Conservation (phyloP, 2,888 invertebrate species). For the Orthosia gracilis region DNA sequence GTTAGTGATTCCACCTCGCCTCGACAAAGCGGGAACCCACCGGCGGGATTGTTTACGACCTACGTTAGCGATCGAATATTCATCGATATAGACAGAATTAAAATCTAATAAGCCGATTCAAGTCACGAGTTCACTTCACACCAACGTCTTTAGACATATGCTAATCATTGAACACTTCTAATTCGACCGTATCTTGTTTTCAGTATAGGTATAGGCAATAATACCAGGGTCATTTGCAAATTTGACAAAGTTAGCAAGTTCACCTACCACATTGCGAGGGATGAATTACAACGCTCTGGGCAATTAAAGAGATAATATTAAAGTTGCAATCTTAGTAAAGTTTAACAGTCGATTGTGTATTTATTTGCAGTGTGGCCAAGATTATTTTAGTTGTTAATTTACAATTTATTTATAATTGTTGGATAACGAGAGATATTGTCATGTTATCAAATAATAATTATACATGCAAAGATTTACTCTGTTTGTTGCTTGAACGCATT, state of each 20-base stretch:
- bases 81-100: slow-evolving; percentile 12
- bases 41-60: not conserved
- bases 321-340: slow-evolving; percentile 65
- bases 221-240: slow-evolving; percentile 60
- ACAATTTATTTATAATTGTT: too few relatives aligned
- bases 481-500: not conserved
- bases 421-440: not conserved
- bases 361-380: slow-evolving; percentile 22
- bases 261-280: slow-evolving; percentile 62
- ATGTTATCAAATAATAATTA: not conserved
- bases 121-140: slow-evolving; percentile 34
- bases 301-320: slow-evolving; percentile 74
- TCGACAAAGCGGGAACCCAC: too few relatives aligned
- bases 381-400: not conserved
- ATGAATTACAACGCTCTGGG: slow-evolving; percentile 59
- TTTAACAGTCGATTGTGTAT: slow-evolving; percentile 30
- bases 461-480: not conserved
- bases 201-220: slow-evolving; percentile 14
- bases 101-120: slow-evolving; percentile 34
- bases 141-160: slow-evolving; percentile 4
- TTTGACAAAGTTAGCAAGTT: slow-evolving; percentile 71
- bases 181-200: slow-evolving; percentile 36
- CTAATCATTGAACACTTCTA: slow-evolving; percentile 20
- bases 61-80: not conserved
- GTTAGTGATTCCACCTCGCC: too few relatives aligned